These are phyloP conservation scores for Etheostoma nigrum DNA, from an alignment of 2,797 vertebrate genomes.

Conservation along the genomic window DNA sequence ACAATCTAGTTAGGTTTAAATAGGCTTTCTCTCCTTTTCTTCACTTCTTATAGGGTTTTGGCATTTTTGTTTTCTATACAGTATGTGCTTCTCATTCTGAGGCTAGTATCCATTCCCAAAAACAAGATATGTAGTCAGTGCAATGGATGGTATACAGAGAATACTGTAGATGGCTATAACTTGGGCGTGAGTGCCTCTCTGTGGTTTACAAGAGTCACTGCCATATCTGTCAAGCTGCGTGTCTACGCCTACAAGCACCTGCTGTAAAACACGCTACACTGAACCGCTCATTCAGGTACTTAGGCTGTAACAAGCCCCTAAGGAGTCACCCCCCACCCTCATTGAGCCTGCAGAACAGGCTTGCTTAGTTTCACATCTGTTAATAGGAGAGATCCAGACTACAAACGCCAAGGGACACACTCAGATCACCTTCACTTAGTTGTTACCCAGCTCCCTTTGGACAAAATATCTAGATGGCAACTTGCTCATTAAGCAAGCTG, in stretches of 20 bases:
- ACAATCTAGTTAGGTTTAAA: background rate
- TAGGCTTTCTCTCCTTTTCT: background rate
- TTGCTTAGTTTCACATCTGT: slow-evolving; percentile 19
- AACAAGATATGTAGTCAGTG: background rate
- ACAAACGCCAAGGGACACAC: background rate
- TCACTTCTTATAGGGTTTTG: background rate
- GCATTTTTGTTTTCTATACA: background rate
- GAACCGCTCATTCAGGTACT: slow-evolving; percentile 28
- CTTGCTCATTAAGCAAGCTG: slow-evolving; percentile 7
- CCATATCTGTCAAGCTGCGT: slow-evolving; percentile 13
- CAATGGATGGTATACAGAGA: background rate
- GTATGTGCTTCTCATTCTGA: slow-evolving; percentile 6
- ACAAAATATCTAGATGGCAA: background rate
- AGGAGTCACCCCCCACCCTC: slow-evolving; percentile 9
- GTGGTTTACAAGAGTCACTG: slow-evolving; percentile 58
- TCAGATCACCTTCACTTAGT: slow-evolving; percentile 12
- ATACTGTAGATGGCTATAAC: background rate
- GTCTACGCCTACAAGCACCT: background rate
- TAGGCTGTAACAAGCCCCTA: slow-evolving; percentile 26
- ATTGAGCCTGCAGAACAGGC: slow-evolving; percentile 1
- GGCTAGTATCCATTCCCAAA: background rate
- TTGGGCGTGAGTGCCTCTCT: slow-evolving; percentile 56
- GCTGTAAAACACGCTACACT: slow-evolving; percentile 4
- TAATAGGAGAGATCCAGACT: slow-evolving; percentile 25
- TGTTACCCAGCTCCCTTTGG: slow-evolving; percentile 11